Percentiles rank a stretch among this genome's conserved stretches.
These are phyloP conservation scores for Botrylloides violaceus DNA, from an alignment of 23 tunicate genomes.

Conservation along the genomic window DNA sequence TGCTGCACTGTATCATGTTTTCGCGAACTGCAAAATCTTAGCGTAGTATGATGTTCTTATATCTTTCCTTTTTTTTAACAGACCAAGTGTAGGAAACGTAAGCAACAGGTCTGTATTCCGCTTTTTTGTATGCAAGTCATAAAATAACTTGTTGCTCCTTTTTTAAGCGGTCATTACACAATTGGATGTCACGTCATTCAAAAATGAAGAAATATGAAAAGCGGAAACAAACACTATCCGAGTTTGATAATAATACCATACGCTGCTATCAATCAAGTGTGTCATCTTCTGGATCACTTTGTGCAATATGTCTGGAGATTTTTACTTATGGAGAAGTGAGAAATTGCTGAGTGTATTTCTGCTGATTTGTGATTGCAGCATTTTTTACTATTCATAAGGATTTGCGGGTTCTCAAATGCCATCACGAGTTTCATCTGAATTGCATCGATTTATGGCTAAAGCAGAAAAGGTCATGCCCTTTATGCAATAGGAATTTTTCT, in stretches of 20 bases:
- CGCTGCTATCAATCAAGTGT: constrained; percentile 20
- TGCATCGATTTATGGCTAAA: constrained; percentile 94
- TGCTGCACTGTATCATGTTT: background rate
- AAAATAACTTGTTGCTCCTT: background rate
- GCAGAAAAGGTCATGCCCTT: constrained; percentile 66
- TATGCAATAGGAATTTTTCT: constrained; percentile 64
- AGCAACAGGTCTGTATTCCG: constrained; percentile 36
- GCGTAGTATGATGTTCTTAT: background rate
- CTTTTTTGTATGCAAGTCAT: no score
- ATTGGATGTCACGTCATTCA: constrained; percentile 34
- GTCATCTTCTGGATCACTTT: constrained; percentile 29
- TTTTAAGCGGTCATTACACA: constrained; percentile 19
- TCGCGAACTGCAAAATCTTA: background rate
- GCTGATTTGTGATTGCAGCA: no score
- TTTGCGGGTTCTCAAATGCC: constrained; percentile 43
- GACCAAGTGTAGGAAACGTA: constrained; percentile 35
- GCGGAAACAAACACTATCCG: background rate
- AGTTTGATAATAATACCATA: background rate
- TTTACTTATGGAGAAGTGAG: constrained; percentile 38
- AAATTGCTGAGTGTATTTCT: background rate
- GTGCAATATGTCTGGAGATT: constrained; percentile 63
- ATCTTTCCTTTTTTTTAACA: constrained; percentile 7
- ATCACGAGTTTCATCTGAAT: constrained; percentile 60
- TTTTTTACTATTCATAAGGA: no score
- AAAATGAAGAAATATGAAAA: constrained; percentile 23